Evolutionary conservation across 1,140 invertebrate species (phyloP), one percentile per base, ranked within the genome.

Genomic region (Palaemon carinicauda): DNA sequence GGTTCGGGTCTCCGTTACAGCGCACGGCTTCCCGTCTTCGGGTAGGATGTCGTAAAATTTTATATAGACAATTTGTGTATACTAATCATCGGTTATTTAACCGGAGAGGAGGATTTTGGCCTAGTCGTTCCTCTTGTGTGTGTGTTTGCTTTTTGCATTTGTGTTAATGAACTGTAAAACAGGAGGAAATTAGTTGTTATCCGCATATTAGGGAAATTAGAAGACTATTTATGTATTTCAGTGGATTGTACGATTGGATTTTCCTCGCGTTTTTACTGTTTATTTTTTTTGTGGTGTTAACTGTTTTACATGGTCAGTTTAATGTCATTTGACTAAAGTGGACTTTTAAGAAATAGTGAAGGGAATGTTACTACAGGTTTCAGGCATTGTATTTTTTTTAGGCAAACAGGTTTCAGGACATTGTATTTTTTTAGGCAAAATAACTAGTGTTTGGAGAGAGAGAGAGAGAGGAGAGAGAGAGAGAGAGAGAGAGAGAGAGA

Each of bases 61-160:
- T 69, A 69, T 69, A 69, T 69, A 69, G 65, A 69, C 29, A 69
- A 69, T 69, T 69, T 69, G 65, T 31, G 65, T 69, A 69, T 69
- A 24, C 65, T 69, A 69, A 69, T 69, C 24, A 69, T 69, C 29
- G 65, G 65, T 69, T 69, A 69, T 21, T 31, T 24, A 24, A 15
- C 24, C 12, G 65, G 65, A 24, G 24, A 15, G 21, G 15, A 69
- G 24, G 29, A 15, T 27, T 24, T n/a, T 27, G 65, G 65, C 7
- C 21, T 69, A 15, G 65, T 15, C 15, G 65, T 27, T 69, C 24
- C 24, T 24, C 15, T 27, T 69, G 15, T 24, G 24, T 69, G 24
- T 21, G 24, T 69, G n/a, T n/a, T 27, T 27, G 24, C 21, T 69
- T 69, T n/a, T 69, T 1, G 12, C 41, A 9, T 41, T 41, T 5